Conservation (phyloP, 2,888 invertebrate genomes). For the Sarcophaga subvicina region DNA sequence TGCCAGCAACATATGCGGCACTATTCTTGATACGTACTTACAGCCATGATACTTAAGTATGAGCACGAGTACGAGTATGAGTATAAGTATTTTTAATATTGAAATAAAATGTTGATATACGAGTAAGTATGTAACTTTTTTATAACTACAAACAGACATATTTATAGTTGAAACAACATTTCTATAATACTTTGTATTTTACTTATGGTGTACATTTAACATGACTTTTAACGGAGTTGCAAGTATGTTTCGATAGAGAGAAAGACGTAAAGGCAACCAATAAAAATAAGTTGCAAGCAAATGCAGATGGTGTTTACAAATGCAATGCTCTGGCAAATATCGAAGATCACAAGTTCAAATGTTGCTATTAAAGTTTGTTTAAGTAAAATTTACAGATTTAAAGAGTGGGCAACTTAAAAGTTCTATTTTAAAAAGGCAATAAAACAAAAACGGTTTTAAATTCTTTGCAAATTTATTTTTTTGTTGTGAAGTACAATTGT, state of each 20-base stretch:
- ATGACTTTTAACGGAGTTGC: constrained; percentile 36
- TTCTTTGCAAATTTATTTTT: too few species aligned
- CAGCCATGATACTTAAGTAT: too few species aligned
- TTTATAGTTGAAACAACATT: neutral
- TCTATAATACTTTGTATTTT: constrained; percentile 27
- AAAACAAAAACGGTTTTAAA: too few species aligned
- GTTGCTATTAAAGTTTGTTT: neutral
- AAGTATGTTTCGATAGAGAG: neutral
- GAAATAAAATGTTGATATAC: constrained; percentile 48
- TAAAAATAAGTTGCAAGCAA: constrained; percentile 15
- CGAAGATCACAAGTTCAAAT: constrained; percentile 31
- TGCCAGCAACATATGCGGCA: constrained; percentile 61
- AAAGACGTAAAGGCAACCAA: constrained; percentile 24
- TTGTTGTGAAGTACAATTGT: too few species aligned
- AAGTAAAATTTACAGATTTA: too few species aligned
- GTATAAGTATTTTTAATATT: constrained; percentile 63
- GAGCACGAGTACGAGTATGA: too few species aligned
- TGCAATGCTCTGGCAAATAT: constrained; percentile 3
- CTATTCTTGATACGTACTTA: constrained; percentile 34
- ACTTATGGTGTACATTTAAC: constrained; percentile 10
- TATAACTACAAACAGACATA: neutral
- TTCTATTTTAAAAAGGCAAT: too few species aligned
- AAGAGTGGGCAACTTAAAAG: too few species aligned
- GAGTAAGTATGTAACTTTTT: neutral
- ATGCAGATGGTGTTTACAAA: constrained; percentile 28